Percentiles rank a stretch among this genome's conserved stretches.
Evolutionary conservation across 2,797 vertebrate species (phyloP).

Genomic region (Epinephelus coioides): DNA sequence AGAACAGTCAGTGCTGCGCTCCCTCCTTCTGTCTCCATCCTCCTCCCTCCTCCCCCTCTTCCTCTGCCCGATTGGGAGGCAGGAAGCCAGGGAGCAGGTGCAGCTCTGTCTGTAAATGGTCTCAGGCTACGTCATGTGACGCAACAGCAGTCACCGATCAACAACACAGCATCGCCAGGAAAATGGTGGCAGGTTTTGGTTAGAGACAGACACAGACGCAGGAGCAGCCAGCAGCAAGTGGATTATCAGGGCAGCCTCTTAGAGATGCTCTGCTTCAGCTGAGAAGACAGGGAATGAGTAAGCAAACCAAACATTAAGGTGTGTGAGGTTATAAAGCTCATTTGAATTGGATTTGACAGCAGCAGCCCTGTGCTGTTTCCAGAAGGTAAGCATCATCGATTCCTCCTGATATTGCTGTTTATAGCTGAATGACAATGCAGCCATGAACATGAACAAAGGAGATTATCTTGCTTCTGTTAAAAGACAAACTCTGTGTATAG

Average conservation of each 20-base stretch:
- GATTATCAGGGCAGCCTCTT: conserved; percentile 49
- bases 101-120: conserved; percentile 78
- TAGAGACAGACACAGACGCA: conserved; percentile 62
- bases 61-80: conserved; percentile 47
- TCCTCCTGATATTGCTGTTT: conserved; percentile 45
- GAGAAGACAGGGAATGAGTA: conserved; percentile 52
- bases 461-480: conserved; percentile 50
- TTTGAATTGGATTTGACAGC: conserved; percentile 58
- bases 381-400: conserved; percentile 80
- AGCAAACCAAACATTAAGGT: conserved; percentile 40
- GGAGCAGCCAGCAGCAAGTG: conserved; percentile 49
- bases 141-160: conserved; percentile 75
- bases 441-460: conserved; percentile 30
- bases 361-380: conserved; percentile 54
- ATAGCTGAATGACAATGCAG: conserved; percentile 36
- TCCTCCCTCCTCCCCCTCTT: conserved; percentile 20
- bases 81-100: conserved; percentile 79
- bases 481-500: conserved; percentile 18
- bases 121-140: conserved; percentile 79
- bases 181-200: conserved; percentile 82
- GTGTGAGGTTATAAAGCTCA: conserved; percentile 50
- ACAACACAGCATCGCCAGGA: conserved; percentile 86
- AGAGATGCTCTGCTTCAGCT: conserved; percentile 56
- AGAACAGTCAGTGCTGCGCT: conserved; percentile 15
- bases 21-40: conserved; percentile 18